phyloP scores from a whole-genome alignment of 2,113 vertebrate genomes.

The Bufo bufo region DNA sequence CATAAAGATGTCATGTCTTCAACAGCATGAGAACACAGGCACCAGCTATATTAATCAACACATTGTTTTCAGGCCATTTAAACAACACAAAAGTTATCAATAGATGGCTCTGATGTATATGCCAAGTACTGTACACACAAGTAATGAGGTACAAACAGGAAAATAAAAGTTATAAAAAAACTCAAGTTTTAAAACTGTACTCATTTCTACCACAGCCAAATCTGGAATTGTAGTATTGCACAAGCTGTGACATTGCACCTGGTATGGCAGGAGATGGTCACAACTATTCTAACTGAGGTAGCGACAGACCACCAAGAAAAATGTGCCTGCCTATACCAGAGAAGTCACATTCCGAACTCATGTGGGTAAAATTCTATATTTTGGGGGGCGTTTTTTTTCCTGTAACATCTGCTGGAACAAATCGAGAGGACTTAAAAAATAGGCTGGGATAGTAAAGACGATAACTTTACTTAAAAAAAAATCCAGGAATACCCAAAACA shows the following conservation, averaged over 20 bases:
- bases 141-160: not conserved
- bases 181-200: not conserved
- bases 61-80: constrained; percentile 15
- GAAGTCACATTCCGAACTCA: not conserved
- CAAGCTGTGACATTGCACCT: not conserved
- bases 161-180: constrained; percentile 18
- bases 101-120: not conserved
- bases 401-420: not conserved
- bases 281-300: not conserved
- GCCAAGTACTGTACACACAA: not conserved
- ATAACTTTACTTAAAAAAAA: too few relatives aligned
- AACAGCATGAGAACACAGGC: not conserved
- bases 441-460: not conserved
- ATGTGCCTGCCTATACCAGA: not conserved
- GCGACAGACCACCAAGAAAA: not conserved
- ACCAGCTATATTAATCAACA: constrained; percentile 10
- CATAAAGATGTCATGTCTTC: constrained; percentile 1
- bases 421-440: not conserved
- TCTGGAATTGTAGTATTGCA: not conserved
- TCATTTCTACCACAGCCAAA: not conserved
- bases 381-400: not conserved
- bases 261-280: not conserved
- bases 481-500: too few relatives aligned
- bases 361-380: not conserved
- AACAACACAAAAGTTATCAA: not conserved